phyloP scores from a whole-genome alignment of 2,888 invertebrate genomes.

The Andrena flavipes region DNA sequence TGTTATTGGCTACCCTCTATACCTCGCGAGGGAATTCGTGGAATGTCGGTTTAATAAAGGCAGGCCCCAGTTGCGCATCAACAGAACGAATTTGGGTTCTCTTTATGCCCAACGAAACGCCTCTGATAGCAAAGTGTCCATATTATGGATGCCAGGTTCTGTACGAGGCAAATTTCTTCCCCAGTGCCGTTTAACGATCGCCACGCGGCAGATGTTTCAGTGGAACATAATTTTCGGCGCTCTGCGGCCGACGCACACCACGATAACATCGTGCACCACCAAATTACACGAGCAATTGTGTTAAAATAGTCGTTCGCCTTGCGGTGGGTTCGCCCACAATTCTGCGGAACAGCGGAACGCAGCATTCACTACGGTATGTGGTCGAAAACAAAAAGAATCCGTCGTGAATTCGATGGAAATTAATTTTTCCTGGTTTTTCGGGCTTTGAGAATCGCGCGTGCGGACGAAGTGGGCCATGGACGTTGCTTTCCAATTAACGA shows the following conservation, averaged over 20 bases:
- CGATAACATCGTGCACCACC: constrained; percentile 16
- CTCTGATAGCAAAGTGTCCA: background rate
- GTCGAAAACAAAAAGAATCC: background rate
- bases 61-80: too few relatives aligned
- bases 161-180: constrained; percentile 10
- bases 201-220: constrained; percentile 19
- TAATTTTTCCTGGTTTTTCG: constrained; percentile 1
- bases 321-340: background rate
- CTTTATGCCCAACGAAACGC: background rate
- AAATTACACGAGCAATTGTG: constrained; percentile 39
- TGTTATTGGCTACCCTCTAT: background rate
- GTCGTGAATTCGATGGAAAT: background rate
- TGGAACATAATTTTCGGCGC: constrained; percentile 31
- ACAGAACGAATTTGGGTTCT: constrained; percentile 4
- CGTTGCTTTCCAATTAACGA: background rate
- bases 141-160: background rate
- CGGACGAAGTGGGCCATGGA: background rate
- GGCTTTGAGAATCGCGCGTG: background rate
- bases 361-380: background rate
- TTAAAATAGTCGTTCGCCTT: constrained; percentile 21
- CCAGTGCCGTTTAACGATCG: background rate
- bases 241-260: constrained; percentile 10
- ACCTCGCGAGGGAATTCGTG: background rate
- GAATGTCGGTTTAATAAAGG: too few relatives aligned
- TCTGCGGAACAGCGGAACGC: background rate